Evolutionary conservation across 2,888 invertebrate genomes (phyloP).

Genomic region (Troilus luridus): DNA sequence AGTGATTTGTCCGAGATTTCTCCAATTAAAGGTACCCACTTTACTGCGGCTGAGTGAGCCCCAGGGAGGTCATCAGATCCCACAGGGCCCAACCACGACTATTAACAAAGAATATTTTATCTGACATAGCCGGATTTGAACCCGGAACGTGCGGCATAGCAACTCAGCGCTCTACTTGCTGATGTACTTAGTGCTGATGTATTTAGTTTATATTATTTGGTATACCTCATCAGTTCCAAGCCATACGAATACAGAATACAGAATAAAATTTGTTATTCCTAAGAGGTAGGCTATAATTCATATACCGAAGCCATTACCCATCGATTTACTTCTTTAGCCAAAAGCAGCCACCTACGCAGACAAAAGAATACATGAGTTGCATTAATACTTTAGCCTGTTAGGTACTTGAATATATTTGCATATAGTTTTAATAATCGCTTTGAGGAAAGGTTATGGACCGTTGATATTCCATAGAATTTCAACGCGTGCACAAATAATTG

Average conservation of each 20-base stretch:
- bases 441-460: conserved; percentile 27
- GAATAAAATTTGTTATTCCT: not conserved
- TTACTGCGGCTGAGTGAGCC: too few species aligned
- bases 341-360: not conserved
- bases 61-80: too few species aligned
- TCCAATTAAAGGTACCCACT: too few species aligned
- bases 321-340: not conserved
- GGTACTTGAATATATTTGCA: conserved; percentile 29
- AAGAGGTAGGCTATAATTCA: not conserved
- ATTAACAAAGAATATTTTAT: too few species aligned
- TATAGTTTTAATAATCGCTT: not conserved
- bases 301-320: not conserved
- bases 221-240: not conserved
- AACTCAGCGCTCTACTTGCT: too few species aligned
- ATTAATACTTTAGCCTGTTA: not conserved
- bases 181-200: too few species aligned
- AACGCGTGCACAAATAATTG: too few species aligned
- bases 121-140: too few species aligned
- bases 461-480: not conserved
- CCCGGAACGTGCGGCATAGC: too few species aligned
- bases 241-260: not conserved
- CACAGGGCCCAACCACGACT: too few species aligned
- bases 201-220: not conserved
- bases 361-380: conserved; percentile 33
- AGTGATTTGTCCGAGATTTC: too few species aligned